Conservation (phyloP, 2,888 invertebrate genomes). For the Eulithis testata region DNA sequence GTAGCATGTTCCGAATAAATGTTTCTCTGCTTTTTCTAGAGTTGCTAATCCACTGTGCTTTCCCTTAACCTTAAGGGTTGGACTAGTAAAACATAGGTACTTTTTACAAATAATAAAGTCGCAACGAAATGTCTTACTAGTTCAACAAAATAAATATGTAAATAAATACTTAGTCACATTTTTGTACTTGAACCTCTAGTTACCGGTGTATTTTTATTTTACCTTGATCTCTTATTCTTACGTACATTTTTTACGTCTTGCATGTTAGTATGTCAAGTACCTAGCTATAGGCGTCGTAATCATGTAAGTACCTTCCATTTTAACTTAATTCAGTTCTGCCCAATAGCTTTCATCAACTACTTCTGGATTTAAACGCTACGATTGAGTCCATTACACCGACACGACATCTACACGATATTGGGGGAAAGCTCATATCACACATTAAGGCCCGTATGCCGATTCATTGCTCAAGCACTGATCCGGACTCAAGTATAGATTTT, state of each 20-base stretch:
- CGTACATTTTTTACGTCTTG: conserved; percentile 2
- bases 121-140: neutral
- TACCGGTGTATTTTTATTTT: too few species aligned
- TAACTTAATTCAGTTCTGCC: neutral
- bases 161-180: neutral
- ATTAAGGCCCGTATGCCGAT: too few species aligned
- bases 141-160: conserved; percentile 7
- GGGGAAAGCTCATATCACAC: too few species aligned
- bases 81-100: neutral
- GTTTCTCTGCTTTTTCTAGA: conserved; percentile 9
- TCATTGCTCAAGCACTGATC: too few species aligned
- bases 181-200: too few species aligned
- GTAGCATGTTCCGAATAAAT: conserved; percentile 20
- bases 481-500: too few species aligned
- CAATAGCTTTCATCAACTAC: conserved; percentile 9
- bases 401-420: too few species aligned
- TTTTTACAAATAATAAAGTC: too few species aligned
- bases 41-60: conserved; percentile 21
- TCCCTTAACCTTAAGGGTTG: conserved; percentile 4
- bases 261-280: conserved; percentile 21
- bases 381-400: neutral
- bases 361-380: conserved; percentile 10
- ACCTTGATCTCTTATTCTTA: neutral
- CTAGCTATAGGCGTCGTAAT: conserved; percentile 3
- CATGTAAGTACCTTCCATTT: conserved; percentile 17